Conservation (phyloP, 2,113 vertebrate species). For the Miniopterus natalensis region DNA sequence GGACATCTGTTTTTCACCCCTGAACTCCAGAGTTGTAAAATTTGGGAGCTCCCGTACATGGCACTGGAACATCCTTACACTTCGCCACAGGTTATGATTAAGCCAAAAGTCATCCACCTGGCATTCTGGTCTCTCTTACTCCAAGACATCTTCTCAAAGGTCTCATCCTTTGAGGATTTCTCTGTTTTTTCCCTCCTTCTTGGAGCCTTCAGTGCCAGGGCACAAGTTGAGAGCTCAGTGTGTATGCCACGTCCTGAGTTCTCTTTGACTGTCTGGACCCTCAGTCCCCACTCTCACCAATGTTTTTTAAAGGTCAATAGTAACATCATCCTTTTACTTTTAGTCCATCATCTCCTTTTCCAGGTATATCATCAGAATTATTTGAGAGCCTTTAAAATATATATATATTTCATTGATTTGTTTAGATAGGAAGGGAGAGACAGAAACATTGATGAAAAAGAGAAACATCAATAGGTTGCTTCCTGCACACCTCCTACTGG, state of each 20-base stretch:
- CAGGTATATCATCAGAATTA: not conserved
- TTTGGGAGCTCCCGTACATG: not conserved
- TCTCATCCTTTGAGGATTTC: not conserved
- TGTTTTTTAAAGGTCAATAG: not conserved
- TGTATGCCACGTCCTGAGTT: not conserved
- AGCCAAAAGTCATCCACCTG: not conserved
- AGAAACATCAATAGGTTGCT: too few relatives aligned
- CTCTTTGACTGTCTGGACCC: not conserved
- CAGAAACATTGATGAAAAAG: too few relatives aligned
- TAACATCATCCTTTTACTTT: not conserved
- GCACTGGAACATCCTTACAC: not conserved
- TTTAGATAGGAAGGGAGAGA: too few relatives aligned
- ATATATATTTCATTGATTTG: too few relatives aligned
- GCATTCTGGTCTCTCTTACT: not conserved
- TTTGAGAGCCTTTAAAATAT: not conserved
- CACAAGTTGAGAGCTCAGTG: not conserved
- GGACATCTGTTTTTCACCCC: not conserved
- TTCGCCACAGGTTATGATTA: not conserved
- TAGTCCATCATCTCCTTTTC: not conserved
- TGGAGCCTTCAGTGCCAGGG: not conserved
- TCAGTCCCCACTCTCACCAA: not conserved
- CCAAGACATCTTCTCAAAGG: not conserved
- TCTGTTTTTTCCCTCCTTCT: not conserved
- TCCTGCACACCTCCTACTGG: too few relatives aligned
- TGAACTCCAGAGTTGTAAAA: not conserved